These are phyloP conservation scores for Fabriciana adippe DNA, from an alignment of 2,888 invertebrate species.

Conservation along the genomic window DNA sequence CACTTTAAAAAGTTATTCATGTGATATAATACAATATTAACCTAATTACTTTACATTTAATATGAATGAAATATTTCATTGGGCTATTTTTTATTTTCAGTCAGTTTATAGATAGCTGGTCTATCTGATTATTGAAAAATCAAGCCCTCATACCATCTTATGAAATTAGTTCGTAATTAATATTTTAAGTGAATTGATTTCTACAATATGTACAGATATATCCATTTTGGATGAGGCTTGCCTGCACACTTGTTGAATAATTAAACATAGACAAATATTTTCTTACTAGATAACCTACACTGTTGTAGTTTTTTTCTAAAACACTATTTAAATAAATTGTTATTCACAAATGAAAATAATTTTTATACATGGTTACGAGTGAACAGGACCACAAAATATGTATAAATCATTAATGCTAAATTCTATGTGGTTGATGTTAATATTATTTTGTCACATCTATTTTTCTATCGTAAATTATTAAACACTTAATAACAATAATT, in stretches of 20 bases:
- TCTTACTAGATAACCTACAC: slow-evolving; percentile 57
- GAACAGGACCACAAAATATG: slow-evolving; percentile 60
- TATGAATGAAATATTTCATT: no score
- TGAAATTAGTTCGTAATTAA: neutral
- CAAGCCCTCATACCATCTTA: no score
- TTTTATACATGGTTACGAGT: slow-evolving; percentile 40
- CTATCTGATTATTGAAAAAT: no score
- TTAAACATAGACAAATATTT: slow-evolving; percentile 54
- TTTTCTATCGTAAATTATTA: slow-evolving; percentile 72
- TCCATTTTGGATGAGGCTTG: slow-evolving; percentile 59
- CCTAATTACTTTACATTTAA: no score
- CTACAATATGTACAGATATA: slow-evolving; percentile 2
- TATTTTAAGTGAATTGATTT: neutral
- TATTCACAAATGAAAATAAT: slow-evolving; percentile 42
- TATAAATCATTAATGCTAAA: slow-evolving; percentile 43
- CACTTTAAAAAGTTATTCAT: no score
- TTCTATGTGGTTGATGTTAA: slow-evolving; percentile 59
- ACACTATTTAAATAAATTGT: slow-evolving; percentile 49
- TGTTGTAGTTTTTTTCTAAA: slow-evolving; percentile 58
- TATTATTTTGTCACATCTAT: slow-evolving; percentile 65
- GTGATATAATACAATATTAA: no score
- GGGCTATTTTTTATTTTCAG: no score
- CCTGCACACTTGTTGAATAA: slow-evolving; percentile 68
- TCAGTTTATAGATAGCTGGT: no score
- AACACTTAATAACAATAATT: slow-evolving; percentile 63